These are phyloP conservation scores for Aselliscus stoliczkanus DNA, from an alignment of 2,797 vertebrate genomes.

Conservation along the genomic window DNA sequence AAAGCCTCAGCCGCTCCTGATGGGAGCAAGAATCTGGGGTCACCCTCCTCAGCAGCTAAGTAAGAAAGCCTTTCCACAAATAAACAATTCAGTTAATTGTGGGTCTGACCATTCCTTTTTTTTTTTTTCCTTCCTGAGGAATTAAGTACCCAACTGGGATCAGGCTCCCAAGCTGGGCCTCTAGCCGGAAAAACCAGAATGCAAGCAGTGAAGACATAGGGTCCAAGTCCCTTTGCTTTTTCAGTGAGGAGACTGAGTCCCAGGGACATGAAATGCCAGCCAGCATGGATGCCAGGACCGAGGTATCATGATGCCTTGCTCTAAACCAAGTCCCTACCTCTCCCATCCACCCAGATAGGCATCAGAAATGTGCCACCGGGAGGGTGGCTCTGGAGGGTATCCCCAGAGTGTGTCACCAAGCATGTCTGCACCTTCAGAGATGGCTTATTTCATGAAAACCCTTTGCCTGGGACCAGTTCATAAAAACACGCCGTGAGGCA, in stretches of 20 bases:
- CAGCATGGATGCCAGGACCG: not conserved
- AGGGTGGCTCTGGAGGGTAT: not conserved
- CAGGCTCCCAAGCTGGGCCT: not conserved
- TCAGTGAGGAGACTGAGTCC: not conserved
- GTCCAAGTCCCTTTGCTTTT: not conserved
- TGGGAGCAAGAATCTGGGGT: not conserved
- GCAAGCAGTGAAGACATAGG: not conserved
- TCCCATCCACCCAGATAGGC: not conserved
- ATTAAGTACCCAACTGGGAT: constrained; percentile 14
- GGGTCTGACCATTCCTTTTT: not conserved
- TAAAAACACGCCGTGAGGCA: not conserved
- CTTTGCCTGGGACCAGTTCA: not conserved
- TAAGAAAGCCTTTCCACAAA: constrained; percentile 33
- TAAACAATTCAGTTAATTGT: constrained; percentile 46
- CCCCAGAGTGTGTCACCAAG: not conserved
- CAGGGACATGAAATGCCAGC: not conserved
- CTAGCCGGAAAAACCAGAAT: not conserved
- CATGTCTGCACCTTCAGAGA: not conserved
- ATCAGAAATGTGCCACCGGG: not conserved
- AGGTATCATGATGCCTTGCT: not conserved
- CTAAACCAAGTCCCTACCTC: too few relatives aligned
- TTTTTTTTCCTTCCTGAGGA: not conserved
- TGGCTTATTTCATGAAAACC: not conserved
- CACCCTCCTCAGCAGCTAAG: not conserved
- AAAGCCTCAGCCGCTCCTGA: not conserved